phyloP scores from a whole-genome alignment of 2,113 vertebrate species.

The Pimephales promelas region DNA sequence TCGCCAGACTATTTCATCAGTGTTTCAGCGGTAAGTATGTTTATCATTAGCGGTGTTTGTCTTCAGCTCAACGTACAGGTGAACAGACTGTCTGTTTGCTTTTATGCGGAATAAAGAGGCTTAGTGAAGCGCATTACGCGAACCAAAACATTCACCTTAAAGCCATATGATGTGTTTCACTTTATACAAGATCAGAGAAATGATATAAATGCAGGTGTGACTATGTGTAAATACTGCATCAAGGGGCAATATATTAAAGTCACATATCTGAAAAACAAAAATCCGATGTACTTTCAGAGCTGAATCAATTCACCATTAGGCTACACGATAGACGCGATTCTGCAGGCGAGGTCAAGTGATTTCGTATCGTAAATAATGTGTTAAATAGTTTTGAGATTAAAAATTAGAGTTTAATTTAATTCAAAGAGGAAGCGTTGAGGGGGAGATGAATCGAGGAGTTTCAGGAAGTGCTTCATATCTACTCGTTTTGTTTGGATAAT shows the following conservation, averaged over 20 bases:
- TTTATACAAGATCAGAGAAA: not conserved
- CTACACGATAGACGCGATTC: not conserved
- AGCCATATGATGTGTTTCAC: not conserved
- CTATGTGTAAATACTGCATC: not conserved
- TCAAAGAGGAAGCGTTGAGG: constrained; percentile 14
- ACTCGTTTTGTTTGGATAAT: not conserved
- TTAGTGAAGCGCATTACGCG: constrained; percentile 68
- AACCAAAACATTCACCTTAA: constrained; percentile 28
- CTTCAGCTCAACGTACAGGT: not conserved
- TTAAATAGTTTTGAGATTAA: not conserved
- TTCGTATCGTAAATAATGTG: not conserved
- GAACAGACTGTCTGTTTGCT: not conserved
- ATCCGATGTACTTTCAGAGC: not conserved
- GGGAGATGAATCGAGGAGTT: not conserved
- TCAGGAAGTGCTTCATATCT: constrained; percentile 24
- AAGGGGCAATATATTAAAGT: not conserved
- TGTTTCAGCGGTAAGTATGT: constrained; percentile 17
- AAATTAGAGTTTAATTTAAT: not conserved
- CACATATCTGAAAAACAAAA: not conserved
- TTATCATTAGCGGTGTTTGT: not conserved
- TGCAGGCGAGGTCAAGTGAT: not conserved
- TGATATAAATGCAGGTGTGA: not conserved
- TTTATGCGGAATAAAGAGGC: constrained; percentile 68
- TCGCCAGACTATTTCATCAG: constrained; percentile 10
- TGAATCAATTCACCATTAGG: not conserved